Conservation (phyloP, 2,888 invertebrate genomes). For the Meteorus cinctellus region DNA sequence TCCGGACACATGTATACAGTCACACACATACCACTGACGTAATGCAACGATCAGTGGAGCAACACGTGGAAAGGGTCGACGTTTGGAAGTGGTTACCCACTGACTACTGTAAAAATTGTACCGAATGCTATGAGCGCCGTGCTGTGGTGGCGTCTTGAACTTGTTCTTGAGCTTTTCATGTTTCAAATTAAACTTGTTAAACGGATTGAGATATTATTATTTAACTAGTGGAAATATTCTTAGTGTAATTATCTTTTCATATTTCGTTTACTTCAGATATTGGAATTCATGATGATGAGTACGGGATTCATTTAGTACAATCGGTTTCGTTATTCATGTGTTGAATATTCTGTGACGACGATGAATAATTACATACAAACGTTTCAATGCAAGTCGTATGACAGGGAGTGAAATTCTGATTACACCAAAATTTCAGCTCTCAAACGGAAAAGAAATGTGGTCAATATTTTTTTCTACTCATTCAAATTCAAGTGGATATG, state of each 20-base stretch:
- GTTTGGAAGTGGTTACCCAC: conserved; percentile 49
- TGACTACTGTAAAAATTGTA: conserved; percentile 40
- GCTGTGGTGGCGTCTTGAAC: conserved; percentile 44
- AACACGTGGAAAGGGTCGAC: conserved; percentile 68
- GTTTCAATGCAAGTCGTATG: no score
- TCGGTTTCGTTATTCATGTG: neutral
- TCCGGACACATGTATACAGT: conserved; percentile 16
- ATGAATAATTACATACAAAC: neutral
- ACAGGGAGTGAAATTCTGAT: no score
- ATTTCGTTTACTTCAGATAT: neutral
- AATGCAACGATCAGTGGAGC: conserved; percentile 52
- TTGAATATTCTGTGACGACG: neutral
- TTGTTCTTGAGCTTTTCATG: conserved; percentile 11
- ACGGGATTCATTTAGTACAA: no score
- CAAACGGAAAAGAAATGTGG: no score
- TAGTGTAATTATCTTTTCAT: neutral
- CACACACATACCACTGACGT: conserved; percentile 43
- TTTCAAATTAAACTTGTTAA: neutral
- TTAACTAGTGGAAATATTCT: conserved; percentile 4
- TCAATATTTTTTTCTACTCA: no score
- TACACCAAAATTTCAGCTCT: no score
- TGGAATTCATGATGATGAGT: no score
- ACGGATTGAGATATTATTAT: conserved; percentile 25
- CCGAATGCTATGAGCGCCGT: conserved; percentile 42
- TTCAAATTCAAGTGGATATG: no score